A percentile compares a stretch with the other conserved stretches of the same genome.
phyloP scores from a whole-genome alignment of 2,113 vertebrate genomes.

The Rhegmatorhina hoffmannsi region DNA sequence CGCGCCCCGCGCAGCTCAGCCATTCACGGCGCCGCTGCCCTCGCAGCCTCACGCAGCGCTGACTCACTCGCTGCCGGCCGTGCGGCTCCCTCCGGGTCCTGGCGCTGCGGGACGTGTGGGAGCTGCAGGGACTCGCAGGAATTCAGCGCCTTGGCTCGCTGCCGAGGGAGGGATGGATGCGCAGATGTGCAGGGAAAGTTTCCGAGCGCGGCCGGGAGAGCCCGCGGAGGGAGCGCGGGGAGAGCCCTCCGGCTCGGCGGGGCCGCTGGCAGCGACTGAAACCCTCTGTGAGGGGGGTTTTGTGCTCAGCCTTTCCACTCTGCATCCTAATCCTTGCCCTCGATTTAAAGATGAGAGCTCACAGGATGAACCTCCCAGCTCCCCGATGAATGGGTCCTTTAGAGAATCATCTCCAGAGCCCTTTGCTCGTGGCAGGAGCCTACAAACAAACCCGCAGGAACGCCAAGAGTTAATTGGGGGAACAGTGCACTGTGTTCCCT shows the following conservation, averaged over 20 bases:
- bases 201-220: background rate
- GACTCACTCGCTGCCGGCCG: conserved; percentile 24
- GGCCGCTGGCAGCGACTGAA: background rate
- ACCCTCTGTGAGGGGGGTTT: background rate
- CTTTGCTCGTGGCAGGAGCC: background rate
- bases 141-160: conserved; percentile 27
- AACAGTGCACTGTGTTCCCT: background rate
- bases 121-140: conserved; percentile 53
- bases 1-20: background rate
- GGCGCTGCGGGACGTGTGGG: conserved; percentile 55
- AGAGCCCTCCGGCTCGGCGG: background rate
- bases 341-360: background rate
- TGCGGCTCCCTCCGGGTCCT: conserved; percentile 64
- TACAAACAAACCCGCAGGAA: background rate
- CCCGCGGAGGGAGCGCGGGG: no score
- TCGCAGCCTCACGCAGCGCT: conserved; percentile 63
- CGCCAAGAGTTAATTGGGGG: background rate
- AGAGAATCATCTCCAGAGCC: background rate
- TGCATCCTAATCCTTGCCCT: background rate
- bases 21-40: conserved; percentile 64
- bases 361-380: background rate
- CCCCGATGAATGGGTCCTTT: background rate
- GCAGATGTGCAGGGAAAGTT: conserved; percentile 56
- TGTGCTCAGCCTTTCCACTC: background rate
- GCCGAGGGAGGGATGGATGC: conserved; percentile 35